phyloP scores from a whole-genome alignment of 2,113 vertebrate genomes.

The Myrmophylax atrothorax region DNA sequence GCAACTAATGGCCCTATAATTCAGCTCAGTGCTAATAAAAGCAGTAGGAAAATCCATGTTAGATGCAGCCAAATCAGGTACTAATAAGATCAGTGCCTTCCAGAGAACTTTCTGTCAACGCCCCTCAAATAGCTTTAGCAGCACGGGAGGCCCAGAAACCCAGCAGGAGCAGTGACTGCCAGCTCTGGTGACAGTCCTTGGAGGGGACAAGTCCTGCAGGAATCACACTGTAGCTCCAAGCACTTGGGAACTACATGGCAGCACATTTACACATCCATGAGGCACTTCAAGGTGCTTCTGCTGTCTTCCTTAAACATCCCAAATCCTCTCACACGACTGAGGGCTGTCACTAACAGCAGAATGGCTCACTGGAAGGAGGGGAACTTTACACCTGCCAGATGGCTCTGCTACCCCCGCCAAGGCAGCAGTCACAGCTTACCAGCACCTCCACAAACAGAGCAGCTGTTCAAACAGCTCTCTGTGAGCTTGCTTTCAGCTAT shows the following conservation, averaged over 20 bases:
- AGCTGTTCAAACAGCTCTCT: background rate
- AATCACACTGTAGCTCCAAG: background rate
- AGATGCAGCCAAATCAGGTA: background rate
- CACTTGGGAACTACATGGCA: background rate
- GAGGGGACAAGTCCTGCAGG: background rate
- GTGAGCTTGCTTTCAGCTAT: background rate
- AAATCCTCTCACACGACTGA: background rate
- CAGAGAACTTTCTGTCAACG: background rate
- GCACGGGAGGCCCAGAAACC: background rate
- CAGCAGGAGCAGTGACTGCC: background rate
- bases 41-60: background rate
- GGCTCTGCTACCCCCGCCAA: fast-evolving
- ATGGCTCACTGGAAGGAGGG: background rate
- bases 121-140: background rate
- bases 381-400: background rate
- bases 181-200: background rate
- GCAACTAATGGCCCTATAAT: background rate
- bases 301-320: background rate
- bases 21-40: background rate
- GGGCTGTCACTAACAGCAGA: background rate
- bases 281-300: background rate
- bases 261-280: fast-evolving
- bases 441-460: background rate
- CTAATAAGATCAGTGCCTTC: background rate
- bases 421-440: background rate